Evolutionary conservation across 2,888 invertebrate genomes (phyloP), one percentile per base, ranked within the genome.

Genomic region (Melinopterus prodromus): DNA sequence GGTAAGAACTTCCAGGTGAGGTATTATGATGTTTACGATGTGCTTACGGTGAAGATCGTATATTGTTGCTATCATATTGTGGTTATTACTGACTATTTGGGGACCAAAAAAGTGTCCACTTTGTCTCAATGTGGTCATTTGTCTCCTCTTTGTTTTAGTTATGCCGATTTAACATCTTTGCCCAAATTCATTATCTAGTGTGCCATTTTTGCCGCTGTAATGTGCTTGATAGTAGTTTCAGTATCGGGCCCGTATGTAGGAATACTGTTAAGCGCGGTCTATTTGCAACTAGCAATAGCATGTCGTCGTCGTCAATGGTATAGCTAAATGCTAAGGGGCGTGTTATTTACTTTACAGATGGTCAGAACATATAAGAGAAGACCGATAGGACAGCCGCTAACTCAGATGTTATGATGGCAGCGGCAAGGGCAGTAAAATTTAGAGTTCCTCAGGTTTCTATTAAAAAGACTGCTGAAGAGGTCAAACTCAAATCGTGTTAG

Each of bases 301-400:
- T 53, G 53, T 53, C 53, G 53, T 53, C 53, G 53, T 71, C 71
- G 71, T 71, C 71, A 15, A 71, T 71, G n/a, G 71, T 71, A 71
- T 71, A 71, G 71, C 2, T 71, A 71, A 71, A 71, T 71, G 71
- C 71, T 71, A 71, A 71, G 71, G 71, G 69, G 6, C 69, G 53
- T 77, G 15, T 77, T 26, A 9, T 69, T 77, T 12, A 69, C 36
- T 16, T 77, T 69, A 16, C 16, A 77, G 77, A 77, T 77, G 70
- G 70, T 70, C 70, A 77, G 77, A 77, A 69, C 77, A 35, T 77
- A 77, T 69, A 77, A 77, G n/a, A 77, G 26, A 77, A 36, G 69
- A 77, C 77, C n/a, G 70, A 77, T 77, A 53, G 70, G 7, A 16
- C 77, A 69, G 14, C 69, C 7, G 69, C 5, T 16, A 16, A 53